Evolutionary conservation across 2,888 invertebrate species (phyloP).

Genomic region (Abscondita cerata): DNA sequence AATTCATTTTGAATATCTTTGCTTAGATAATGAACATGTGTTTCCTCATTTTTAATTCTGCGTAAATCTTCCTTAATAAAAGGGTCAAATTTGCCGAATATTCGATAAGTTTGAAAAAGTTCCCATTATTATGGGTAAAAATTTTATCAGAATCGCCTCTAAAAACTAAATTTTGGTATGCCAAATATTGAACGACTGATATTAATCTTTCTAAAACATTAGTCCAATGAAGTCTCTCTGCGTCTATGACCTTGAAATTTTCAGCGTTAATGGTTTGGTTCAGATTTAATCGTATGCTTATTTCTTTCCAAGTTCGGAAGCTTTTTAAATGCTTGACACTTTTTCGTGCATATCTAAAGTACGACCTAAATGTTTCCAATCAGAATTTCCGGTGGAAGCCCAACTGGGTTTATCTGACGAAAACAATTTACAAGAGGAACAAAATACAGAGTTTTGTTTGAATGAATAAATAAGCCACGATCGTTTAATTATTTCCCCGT

Average conservation of each 20-base stretch:
- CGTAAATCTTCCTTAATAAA: neutral
- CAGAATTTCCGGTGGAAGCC: no score
- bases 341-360: no score
- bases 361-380: no score
- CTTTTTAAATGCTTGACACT: neutral
- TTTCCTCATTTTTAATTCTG: neutral
- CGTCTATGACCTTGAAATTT: neutral
- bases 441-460: no score
- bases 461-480: no score
- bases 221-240: neutral
- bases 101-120: constrained; percentile 5
- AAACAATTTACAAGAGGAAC: no score
- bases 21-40: neutral
- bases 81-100: neutral
- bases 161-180: neutral
- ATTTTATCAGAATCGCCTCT: neutral
- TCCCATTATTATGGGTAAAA: neutral
- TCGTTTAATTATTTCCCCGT: no score
- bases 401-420: no score
- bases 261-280: neutral
- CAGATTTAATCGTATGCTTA: neutral
- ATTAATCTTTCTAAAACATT: neutral
- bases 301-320: neutral
- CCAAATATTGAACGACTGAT: neutral
- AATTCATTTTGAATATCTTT: neutral